Evolutionary conservation across 2,113 vertebrate species (phyloP).

Genomic region (Alethe castanea): DNA sequence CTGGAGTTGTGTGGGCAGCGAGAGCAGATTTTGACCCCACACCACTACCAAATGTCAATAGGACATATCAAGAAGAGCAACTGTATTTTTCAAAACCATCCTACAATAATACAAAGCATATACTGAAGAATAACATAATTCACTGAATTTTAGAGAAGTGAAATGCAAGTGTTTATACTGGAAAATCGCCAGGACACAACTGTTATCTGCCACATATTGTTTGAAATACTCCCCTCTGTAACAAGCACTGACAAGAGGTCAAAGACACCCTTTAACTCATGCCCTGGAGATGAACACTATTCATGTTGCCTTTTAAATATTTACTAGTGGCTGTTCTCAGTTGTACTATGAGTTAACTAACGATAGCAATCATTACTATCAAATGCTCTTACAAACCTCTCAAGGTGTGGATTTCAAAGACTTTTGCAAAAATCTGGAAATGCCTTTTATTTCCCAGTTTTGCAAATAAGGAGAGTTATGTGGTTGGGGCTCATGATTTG

Average conservation of each 20-base stretch:
- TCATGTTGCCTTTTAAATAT: constrained; percentile 30
- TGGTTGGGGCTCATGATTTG: not conserved
- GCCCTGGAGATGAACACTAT: not conserved
- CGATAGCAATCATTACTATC: not conserved
- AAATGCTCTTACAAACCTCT: not conserved
- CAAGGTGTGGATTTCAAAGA: not conserved
- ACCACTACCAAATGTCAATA: not conserved
- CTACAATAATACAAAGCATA: not conserved
- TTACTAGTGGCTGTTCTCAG: not conserved
- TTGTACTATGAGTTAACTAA: not conserved
- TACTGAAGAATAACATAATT: not conserved
- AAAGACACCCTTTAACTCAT: not conserved
- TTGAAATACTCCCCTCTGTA: not conserved
- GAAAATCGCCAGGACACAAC: not conserved
- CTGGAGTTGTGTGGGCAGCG: not conserved
- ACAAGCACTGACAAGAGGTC: constrained; percentile 2
- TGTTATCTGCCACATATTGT: not conserved
- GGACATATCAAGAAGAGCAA: not conserved
- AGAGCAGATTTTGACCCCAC: not conserved
- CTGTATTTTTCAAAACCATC: not conserved
- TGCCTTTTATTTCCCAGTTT: not conserved
- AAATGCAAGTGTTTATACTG: not conserved
- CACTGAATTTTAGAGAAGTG: not conserved
- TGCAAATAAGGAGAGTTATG: not conserved
- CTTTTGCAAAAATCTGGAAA: not conserved